Evolutionary conservation across 2,113 vertebrate species (phyloP), one percentile per base, ranked within the genome.

Genomic region (Petrocephalus microphthalmus): DNA sequence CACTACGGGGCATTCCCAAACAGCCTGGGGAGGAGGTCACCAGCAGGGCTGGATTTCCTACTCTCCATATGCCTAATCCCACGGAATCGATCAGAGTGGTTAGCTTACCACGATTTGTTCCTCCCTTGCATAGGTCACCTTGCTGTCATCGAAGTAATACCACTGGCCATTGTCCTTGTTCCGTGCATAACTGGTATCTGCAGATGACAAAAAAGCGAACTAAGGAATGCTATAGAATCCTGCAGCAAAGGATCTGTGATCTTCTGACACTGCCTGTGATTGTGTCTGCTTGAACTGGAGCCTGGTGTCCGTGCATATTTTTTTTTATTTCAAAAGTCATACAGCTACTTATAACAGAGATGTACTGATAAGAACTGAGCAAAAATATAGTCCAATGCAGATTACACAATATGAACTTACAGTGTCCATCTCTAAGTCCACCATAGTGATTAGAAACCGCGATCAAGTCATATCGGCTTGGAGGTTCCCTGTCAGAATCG

Each of bases 391-490:
- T 51, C n/a, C 51, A 51, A 17, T n/a, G 45, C 33, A 87, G 37
- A 29, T n/a, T 29, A n/a, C 7, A n/a, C 17, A 53, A 19, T 7
- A 19, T 37, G 15, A 87, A 91, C 96, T 87, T 93, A 97, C 97
- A 97, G 88, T 97, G 97, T 90, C 97, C 97, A 2, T 97, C 97
- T 78, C 97, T 91, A 84, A 97, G 95, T 84, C 97, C 96, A 11
- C 97, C 97, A 6, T 97, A 97, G 91, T 97, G 97, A 93, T 97
- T 97, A 85, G 97, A 97, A 89, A 97, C 97, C 0, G 96, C 96
- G 0, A 97, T 97, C 92, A 98, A 96, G 92, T 98, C 96, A 0
- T 98, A 97, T 90, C 95, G 94, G 92, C 96, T 96, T 1, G 95
- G 94, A 8, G 96, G 95, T 83, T 96, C 94, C 1, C 91, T 92